These are phyloP conservation scores for Corythaeola cristata DNA, from an alignment of 2,113 vertebrate genomes.

Conservation along the genomic window DNA sequence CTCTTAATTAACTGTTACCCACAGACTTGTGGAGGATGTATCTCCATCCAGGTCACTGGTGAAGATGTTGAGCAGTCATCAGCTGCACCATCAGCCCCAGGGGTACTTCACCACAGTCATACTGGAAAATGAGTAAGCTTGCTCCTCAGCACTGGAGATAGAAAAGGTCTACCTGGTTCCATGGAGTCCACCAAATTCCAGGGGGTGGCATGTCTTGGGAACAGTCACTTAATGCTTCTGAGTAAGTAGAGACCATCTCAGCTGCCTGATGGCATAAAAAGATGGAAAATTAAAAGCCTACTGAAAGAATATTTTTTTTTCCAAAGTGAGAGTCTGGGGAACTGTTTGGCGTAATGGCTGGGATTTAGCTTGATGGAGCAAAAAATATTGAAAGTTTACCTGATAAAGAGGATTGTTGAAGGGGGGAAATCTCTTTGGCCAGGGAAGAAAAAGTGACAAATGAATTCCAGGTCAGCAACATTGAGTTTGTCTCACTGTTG, in stretches of 20 bases:
- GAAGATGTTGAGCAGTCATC: not conserved
- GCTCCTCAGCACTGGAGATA: not conserved
- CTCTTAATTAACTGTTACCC: not conserved
- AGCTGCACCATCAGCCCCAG: not conserved
- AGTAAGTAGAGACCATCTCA: not conserved
- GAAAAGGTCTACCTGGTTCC: not conserved
- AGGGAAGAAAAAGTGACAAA: not conserved
- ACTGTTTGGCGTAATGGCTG: not conserved
- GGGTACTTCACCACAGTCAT: not conserved
- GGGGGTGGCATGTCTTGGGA: fast-evolving
- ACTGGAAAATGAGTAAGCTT: not conserved
- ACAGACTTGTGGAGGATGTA: not conserved
- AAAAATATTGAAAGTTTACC: not conserved
- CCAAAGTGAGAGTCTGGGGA: not conserved
- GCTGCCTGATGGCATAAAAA: not conserved
- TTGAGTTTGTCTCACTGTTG: not conserved
- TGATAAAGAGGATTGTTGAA: not conserved
- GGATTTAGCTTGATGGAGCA: not conserved
- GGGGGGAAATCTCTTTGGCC: not conserved
- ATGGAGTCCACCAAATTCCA: not conserved
- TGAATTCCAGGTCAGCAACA: not conserved
- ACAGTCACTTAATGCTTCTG: not conserved
- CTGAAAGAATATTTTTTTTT: not conserved
- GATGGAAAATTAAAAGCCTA: not conserved
- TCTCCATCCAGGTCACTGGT: not conserved